Evolutionary conservation across 1,140 invertebrate species (phyloP), one percentile per base, ranked within the genome.

Genomic region (Nephila pilipes): DNA sequence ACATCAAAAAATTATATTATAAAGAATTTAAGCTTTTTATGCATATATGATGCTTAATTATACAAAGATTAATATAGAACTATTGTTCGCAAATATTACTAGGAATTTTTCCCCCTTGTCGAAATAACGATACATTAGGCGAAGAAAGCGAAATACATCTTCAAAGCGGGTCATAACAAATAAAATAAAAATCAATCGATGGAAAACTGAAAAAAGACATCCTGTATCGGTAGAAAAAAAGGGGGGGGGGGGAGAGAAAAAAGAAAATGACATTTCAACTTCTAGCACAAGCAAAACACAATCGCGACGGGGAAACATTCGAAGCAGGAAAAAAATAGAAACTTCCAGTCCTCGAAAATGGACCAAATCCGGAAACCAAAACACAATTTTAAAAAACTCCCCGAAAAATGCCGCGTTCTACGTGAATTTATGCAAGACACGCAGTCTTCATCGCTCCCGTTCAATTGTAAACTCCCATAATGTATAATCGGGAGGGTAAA

Each of bases 311-410:
- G 60, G 60, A 65, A 69, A 87, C 58, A 83, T 55, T 65, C 22
- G 18, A 12, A 36, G 20, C n/a, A 87, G 38, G 65, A 87, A 38
- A 75, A 75, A 75, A 75, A 75, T 20, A 75, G 32, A 38, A 22
- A 38, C 60, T 29, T 2, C 20, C 22, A 87, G 38, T 46, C 87
- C 29, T 79, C 54, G 20, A 29, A 79, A 89, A 79, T 89, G 69
- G 46, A 89, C 87, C 69, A 75, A 89, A 89, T 89, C 87, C 87
- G 87, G 87, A 89, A 89, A 89, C 87, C 65, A 57, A 81, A 90
- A 90, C 60, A 89, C 36, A 89, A 89, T 55, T 55, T 63, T 25
- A 46, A 87, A 69, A 60, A 38, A 57, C 22, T 79, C 65, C n/a
- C n/a, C 63, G n/a, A 69, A 88, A 69, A 65, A 87, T 60, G 38